Base-by-base conservation (phyloP, 2,797 vertebrate species). In the Prunella strophiata region DNA sequence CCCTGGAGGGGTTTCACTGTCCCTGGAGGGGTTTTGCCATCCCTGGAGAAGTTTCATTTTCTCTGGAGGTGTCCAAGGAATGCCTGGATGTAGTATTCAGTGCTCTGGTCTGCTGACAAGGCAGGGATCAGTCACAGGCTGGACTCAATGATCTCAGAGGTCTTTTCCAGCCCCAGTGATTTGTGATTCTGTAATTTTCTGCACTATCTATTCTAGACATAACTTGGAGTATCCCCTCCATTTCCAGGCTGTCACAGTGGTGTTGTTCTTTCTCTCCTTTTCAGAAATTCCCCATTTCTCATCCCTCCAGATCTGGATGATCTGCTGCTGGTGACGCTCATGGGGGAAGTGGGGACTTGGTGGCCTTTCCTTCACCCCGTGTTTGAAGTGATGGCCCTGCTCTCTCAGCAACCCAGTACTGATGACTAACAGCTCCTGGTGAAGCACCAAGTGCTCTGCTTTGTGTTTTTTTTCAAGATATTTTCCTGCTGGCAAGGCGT, bases 391-490 rank as follows among this genome's bases (percentile, higher is more conserved):
- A 9, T 19, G 17, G 10, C 54, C 2, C 14, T 74, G 63, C 34
- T 14, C 63, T 71, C 68, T 80, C 48, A 36, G 57, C 87, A 45
- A 27, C 72, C 54, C 52, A 8, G 42, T 4, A 2, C 40, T 8
- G 81, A 68, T 97, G 93, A 96, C 92, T 96, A 97, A 97, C 85
- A 93, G 91, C 89, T 96, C 86, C 95, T 78, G 66, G 9, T 40
- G 43, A 79, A 87, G 54, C 47, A 65, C 8, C 5, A 50, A 51
- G 1, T 29, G 50, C 34, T 21, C 45, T 32, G 43, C 11, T 9
- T 19, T 3, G 10, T 77, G 42, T 16, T 38, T 30, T 75, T 55
- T 50, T 17, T 40, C 5, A 32, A 7, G 7, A 16, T 0, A 13
- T 59, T 63, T 62, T 32, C 61, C n/a, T 20, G 48, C 75, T 85